A percentile compares a stretch with the other conserved stretches of the same genome.
These are phyloP conservation scores for Apis dorsata DNA, from an alignment of 1,140 invertebrate genomes.

Conservation along the genomic window DNA sequence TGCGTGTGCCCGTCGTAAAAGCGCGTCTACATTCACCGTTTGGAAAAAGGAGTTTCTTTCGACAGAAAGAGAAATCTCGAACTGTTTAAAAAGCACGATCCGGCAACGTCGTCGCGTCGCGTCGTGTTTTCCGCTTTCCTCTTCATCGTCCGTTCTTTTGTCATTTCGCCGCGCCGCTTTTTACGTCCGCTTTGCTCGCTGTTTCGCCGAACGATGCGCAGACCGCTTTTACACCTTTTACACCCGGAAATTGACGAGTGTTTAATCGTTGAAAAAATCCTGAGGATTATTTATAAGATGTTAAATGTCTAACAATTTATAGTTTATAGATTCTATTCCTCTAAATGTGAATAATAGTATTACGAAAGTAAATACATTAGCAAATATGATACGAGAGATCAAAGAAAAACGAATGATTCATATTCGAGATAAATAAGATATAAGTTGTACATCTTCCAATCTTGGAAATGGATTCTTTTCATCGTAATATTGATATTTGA, in stretches of 20 bases:
- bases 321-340: neutral
- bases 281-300: too few species aligned
- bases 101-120: neutral
- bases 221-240: neutral
- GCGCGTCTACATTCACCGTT: neutral
- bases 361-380: neutral
- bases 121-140: neutral
- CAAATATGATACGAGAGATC: neutral
- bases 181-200: neutral
- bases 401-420: neutral
- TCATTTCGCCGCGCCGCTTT: neutral
- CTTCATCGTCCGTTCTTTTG: neutral
- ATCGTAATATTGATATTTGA: neutral
- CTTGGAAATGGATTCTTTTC: too few species aligned
- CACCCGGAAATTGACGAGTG: neutral
- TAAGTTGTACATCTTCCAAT: too few species aligned
- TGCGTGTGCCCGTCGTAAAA: neutral
- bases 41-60: conserved; percentile 2
- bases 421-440: too few species aligned
- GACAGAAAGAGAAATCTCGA: neutral
- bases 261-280: neutral
- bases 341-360: neutral
- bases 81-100: conserved; percentile 27
- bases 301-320: neutral
- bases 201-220: neutral